These are phyloP conservation scores for Ametastegia equiseti DNA, from an alignment of 2,888 invertebrate species.

Conservation along the genomic window DNA sequence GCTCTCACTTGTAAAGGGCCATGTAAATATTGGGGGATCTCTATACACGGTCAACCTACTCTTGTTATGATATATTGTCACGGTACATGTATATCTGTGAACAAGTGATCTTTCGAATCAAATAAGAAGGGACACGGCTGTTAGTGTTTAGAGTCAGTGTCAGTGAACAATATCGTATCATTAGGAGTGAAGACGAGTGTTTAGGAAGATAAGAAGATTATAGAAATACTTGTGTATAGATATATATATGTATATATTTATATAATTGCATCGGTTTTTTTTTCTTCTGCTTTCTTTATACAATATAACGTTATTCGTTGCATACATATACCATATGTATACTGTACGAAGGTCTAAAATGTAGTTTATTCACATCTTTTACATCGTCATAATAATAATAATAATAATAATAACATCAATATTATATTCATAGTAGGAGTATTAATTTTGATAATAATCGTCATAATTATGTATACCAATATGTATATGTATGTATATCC, in stretches of 20 bases:
- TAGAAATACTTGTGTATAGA: slow-evolving; percentile 7
- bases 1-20: not conserved
- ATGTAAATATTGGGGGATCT: slow-evolving; percentile 32
- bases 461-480: not conserved
- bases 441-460: not conserved
- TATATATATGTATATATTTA: slow-evolving; percentile 37
- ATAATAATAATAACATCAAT: not conserved
- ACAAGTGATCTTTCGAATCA: slow-evolving; percentile 1
- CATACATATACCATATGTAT: slow-evolving; percentile 22
- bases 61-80: not conserved
- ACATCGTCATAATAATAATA: not conserved
- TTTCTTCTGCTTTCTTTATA: not conserved
- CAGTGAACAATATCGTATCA: not conserved
- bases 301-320: slow-evolving; percentile 9
- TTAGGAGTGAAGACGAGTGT: not conserved
- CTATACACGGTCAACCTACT: not conserved
- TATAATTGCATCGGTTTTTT: slow-evolving; percentile 16
- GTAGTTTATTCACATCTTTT: slow-evolving; percentile 18
- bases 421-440: not conserved
- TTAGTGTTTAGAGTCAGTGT: not conserved
- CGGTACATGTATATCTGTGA: no score
- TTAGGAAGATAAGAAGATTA: not conserved
- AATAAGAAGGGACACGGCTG: not conserved
- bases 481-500: not conserved
- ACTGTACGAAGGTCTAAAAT: not conserved